Evolutionary conservation across 1,140 invertebrate species (phyloP), one percentile per base, ranked within the genome.

Genomic region (Armadillidium nasatum): DNA sequence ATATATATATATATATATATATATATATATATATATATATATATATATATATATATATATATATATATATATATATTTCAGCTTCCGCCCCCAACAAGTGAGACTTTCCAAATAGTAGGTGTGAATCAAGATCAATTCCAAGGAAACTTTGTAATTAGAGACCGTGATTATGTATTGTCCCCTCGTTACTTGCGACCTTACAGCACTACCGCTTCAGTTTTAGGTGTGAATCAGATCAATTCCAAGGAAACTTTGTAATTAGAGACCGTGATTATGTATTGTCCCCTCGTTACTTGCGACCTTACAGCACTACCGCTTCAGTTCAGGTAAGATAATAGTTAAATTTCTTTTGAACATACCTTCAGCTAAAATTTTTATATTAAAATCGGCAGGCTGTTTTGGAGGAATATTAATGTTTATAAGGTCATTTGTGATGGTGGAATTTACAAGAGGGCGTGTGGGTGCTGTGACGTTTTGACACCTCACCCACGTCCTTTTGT

Each of bases 21-120:
- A 33, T 33, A 33, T 3, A 3, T 33, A 33, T 33, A 33, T 33
- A 33, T 33, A 33, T 33, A 33, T 33, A 33, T 33, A 33, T 33
- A 33, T 33, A 33, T 33, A 6, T 33, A 33, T 33, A 33, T 33
- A 33, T 33, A 33, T 33, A 33, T 60, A 60, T 60, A 19, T 60
- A 60, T 60, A 19, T 60, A 60, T 19, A 19, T 60, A 60, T 60
- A 19, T 3, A 2, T 7, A 60, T 83, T 83, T 50, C 81, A 88
- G 84, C 84, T 89, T 9, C 88, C 89, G 71, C 88, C 89, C 4
- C 89, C 90, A 0, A 87, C 89, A 1, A 75, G 67, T 13, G 85
- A 88, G 44, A 85, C 86, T 0, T 87, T 88, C 72, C 88, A 86
- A 76, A 84, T 92, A 0, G 84, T 92, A 0, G 88, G 88, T 10